Conservation (phyloP, 2,113 vertebrate genomes). For the Dipodomys ordii region DNA sequence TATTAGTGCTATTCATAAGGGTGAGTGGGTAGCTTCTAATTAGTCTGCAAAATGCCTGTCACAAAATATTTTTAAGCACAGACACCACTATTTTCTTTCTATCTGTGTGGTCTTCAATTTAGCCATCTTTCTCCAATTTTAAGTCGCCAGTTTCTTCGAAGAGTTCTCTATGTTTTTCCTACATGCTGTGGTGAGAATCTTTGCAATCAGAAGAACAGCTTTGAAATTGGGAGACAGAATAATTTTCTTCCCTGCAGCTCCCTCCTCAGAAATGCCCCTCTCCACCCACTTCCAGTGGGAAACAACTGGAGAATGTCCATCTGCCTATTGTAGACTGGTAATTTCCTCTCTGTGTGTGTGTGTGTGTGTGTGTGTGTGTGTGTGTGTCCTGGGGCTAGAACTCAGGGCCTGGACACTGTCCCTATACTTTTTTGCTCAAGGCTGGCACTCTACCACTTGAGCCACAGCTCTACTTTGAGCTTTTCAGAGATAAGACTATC, state of each 20-base stretch:
- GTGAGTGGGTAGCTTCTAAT: conserved; percentile 14
- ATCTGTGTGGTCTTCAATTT: conserved; percentile 64
- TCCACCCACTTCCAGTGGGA: too few species aligned
- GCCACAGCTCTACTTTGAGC: too few species aligned
- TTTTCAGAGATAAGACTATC: too few species aligned
- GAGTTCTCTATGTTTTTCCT: not conserved
- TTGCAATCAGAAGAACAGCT: not conserved
- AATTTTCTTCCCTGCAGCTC: too few species aligned
- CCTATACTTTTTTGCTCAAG: too few species aligned
- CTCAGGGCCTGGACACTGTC: too few species aligned
- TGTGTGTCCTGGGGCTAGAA: not conserved
- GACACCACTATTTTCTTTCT: conserved; percentile 34
- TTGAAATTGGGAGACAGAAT: not conserved
- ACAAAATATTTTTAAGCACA: conserved; percentile 48
- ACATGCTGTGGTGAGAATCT: not conserved
- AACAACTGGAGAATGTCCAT: not conserved
- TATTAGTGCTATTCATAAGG: conserved; percentile 58
- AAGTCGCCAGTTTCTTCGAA: not conserved
- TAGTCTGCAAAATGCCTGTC: conserved; percentile 23
- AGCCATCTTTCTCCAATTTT: conserved; percentile 63
- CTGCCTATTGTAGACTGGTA: not conserved
- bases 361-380: not conserved
- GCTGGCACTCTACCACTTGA: too few species aligned
- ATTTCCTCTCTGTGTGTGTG: not conserved
- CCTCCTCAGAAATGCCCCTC: not conserved